Base-by-base conservation (phyloP, 2,113 vertebrate genomes). In the Brachypteracias leptosomus region DNA sequence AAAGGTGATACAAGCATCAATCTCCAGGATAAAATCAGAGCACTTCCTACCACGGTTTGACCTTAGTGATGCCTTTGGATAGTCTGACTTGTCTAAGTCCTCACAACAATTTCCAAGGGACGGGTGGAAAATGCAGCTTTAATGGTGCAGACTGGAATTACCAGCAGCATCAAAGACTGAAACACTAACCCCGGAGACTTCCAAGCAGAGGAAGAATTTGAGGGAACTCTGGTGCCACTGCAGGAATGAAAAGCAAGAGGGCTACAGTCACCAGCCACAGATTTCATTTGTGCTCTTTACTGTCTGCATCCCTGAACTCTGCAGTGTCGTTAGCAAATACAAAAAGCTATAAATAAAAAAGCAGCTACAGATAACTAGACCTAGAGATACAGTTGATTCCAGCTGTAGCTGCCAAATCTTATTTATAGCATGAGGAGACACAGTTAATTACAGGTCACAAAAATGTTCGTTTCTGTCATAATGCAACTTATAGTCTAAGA, bases 21-120 rank as follows among this genome's bases (percentile, higher is more conserved):
- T 98, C 98, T 98, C 97, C 92, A 10, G 97, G 98, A 98, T 98
- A 98, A 98, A 98, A 98, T 98, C 98, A 98, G 94, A 97, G 97
- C 96, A 86, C 84, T 95, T 95, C 96, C 97, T 70, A 85, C 94
- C 97, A 97, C 76, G 65, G 93, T 95, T 91, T 98, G 98, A 98
- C 98, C 98, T 98, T 98, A 95, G 67, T 24, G 83, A 97, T 98
- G 97, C 97, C 98, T 98, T 98, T 98, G 98, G 97, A 96, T 97
- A 96, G 97, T 96, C 95, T 52, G 88, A 88, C 98, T 97, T 97
- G 97, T 97, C 96, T 90, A 93, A 97, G 96, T 97, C 95, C 89
- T 96, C 93, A 93, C 96, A 97, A 95, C 97, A 98, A 97, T 98
- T 97, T 98, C 94, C 96, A 96, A 96, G 96, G 96, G 97, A 96